phyloP scores from a whole-genome alignment of 2,113 vertebrate genomes.

The Hemiprocne comata region DNA sequence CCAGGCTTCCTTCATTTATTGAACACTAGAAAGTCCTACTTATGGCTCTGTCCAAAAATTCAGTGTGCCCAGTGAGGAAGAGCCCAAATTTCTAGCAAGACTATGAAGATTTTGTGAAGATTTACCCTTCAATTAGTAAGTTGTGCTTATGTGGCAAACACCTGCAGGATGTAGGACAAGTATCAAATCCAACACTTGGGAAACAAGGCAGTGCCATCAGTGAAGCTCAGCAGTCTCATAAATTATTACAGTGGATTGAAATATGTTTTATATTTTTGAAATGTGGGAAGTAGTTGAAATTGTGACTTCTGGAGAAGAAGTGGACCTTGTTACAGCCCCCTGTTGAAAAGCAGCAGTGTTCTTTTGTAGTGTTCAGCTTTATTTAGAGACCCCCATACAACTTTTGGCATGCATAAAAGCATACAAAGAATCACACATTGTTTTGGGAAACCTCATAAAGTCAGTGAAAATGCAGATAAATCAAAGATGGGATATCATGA shows the following conservation, averaged over 20 bases:
- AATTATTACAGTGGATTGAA: neutral
- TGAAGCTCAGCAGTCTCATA: neutral
- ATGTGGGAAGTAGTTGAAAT: neutral
- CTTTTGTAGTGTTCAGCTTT: neutral
- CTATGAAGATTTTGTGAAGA: neutral
- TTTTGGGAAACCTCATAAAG: neutral
- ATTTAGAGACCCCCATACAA: neutral
- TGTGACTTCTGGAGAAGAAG: neutral
- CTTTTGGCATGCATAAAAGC: neutral
- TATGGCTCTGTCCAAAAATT: neutral
- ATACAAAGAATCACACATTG: neutral
- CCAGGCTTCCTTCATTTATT: neutral
- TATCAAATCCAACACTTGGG: neutral
- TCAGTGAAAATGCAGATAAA: neutral
- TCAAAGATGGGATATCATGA: neutral
- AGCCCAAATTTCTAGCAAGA: neutral
- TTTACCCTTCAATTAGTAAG: neutral
- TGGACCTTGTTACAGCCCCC: rapidly evolving
- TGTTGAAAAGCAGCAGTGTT: neutral
- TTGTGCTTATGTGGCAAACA: neutral
- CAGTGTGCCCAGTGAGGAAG: neutral
- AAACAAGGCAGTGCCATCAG: neutral
- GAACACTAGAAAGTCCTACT: neutral
- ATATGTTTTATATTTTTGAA: neutral
- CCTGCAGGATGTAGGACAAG: neutral